Percentiles rank a stretch among this genome's conserved stretches.
phyloP scores from a whole-genome alignment of 2,888 invertebrate species.

The Lithosia quadra region DNA sequence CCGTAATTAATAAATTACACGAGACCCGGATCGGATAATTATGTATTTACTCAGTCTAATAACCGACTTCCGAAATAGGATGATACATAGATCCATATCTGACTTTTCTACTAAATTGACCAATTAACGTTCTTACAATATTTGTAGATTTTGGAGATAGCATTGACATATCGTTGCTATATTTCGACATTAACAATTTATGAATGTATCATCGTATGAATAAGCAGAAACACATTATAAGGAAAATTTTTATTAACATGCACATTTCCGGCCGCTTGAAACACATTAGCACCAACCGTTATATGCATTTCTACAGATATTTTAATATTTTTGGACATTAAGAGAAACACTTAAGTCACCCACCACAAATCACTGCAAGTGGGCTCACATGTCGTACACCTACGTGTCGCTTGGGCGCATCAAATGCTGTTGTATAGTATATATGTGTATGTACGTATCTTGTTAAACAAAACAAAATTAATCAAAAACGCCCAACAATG shows the following conservation, averaged over 20 bases:
- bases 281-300: conserved; percentile 38
- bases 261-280: conserved; percentile 20
- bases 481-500: conserved; percentile 61
- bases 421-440: conserved; percentile 41
- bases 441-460: conserved; percentile 42
- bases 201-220: conserved; percentile 24
- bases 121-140: neutral
- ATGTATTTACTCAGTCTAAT: neutral
- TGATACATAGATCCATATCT: neutral
- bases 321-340: conserved; percentile 19
- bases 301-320: conserved; percentile 34
- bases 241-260: neutral
- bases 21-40: neutral
- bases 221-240: conserved; percentile 10
- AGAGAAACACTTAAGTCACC: conserved; percentile 28
- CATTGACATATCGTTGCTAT: neutral
- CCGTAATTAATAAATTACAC: neutral
- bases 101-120: neutral
- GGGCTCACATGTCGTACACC: conserved; percentile 38
- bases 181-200: conserved; percentile 29
- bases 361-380: conserved; percentile 45
- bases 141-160: neutral
- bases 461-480: conserved; percentile 65
- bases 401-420: conserved; percentile 43
- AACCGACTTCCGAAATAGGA: neutral